Percentiles rank a stretch among this genome's conserved stretches.
Evolutionary conservation across 2,113 vertebrate genomes (phyloP).

Genomic region (Atlantisia rogersi): DNA sequence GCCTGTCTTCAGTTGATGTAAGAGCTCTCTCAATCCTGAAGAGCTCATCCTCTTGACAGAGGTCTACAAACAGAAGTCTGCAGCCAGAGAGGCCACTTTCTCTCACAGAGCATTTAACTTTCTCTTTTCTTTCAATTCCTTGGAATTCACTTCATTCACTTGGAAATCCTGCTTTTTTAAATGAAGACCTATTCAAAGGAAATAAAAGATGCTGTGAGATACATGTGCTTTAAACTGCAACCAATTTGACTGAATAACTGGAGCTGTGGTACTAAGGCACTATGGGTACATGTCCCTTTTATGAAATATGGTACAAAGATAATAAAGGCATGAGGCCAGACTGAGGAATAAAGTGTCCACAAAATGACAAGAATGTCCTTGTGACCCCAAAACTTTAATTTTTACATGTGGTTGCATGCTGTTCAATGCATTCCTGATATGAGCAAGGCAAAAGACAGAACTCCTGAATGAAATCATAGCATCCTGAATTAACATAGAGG

Average conservation of each 20-base stretch:
- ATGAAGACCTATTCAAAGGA: not conserved
- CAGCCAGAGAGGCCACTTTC: not conserved
- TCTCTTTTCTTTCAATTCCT: not conserved
- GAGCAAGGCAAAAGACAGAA: not conserved
- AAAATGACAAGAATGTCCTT: not conserved
- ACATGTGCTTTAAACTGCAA: not conserved
- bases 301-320: not conserved
- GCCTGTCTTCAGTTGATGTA: not conserved
- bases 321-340: not conserved
- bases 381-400: not conserved
- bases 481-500: not conserved
- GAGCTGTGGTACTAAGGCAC: fast-evolving
- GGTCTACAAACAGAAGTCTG: not conserved
- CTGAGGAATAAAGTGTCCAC: not conserved
- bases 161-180: not conserved
- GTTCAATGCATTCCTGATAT: not conserved
- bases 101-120: not conserved
- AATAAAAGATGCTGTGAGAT: not conserved
- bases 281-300: fast-evolving
- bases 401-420: not conserved
- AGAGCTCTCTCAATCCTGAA: not conserved
- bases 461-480: not conserved
- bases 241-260: not conserved
- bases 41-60: not conserved
- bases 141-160: not conserved